phyloP scores from a whole-genome alignment of 2,888 invertebrate genomes.

The Caenorhabditis afra region DNA sequence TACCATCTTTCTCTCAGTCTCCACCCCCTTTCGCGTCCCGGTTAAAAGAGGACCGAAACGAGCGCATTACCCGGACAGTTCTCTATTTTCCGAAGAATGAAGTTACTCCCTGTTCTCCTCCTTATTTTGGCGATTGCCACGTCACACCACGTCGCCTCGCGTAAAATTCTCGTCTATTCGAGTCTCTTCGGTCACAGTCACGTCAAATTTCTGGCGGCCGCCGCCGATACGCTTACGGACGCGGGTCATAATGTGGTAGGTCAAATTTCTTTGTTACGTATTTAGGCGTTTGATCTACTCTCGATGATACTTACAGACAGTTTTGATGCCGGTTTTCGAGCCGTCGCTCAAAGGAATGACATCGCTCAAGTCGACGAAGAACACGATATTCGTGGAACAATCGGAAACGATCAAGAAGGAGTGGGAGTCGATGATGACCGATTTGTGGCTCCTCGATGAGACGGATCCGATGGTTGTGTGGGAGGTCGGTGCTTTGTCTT shows the following conservation, averaged over 20 bases:
- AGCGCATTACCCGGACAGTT: background rate
- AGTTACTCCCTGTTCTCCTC: background rate
- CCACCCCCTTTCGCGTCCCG: too few relatives aligned
- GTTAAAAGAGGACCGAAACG: too few relatives aligned
- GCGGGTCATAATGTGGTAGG: slow-evolving; percentile 33
- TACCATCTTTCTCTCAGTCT: too few relatives aligned
- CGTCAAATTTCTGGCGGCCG: slow-evolving; percentile 7
- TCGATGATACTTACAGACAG: background rate
- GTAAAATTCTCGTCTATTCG: slow-evolving; percentile 12
- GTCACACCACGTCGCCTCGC: slow-evolving; percentile 5
- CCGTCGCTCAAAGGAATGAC: background rate
- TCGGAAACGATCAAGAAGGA: background rate
- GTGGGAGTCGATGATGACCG: background rate
- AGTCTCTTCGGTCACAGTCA: slow-evolving; percentile 23
- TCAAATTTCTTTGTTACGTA: background rate
- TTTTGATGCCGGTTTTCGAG: background rate
- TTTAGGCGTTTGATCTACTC: background rate
- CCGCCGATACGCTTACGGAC: slow-evolving; percentile 16
- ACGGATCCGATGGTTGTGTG: slow-evolving; percentile 5
- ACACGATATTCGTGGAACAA: background rate
- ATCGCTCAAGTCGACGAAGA: background rate
- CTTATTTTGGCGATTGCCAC: background rate
- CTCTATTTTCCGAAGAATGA: background rate
- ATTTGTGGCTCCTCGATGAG: background rate
- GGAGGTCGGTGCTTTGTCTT: background rate